Conservation (phyloP, 2,113 vertebrate species). For the Sturnus vulgaris region DNA sequence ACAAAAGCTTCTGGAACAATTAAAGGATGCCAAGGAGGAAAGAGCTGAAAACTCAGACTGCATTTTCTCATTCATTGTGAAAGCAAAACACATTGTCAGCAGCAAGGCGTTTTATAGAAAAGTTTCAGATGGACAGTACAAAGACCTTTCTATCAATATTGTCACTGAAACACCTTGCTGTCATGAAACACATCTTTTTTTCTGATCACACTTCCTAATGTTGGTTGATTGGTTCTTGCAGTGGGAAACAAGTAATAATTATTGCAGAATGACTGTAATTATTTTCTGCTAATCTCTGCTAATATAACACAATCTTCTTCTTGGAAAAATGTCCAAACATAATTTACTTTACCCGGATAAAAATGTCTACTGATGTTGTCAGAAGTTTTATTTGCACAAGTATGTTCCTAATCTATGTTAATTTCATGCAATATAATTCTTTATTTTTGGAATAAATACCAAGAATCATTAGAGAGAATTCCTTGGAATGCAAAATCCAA, state of each 20-base stretch:
- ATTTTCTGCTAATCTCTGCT: neutral
- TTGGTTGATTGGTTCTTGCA: conserved; percentile 7
- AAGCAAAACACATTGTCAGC: conserved; percentile 55
- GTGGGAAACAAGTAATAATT: conserved; percentile 16
- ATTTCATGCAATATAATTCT: conserved; percentile 66
- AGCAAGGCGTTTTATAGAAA: conserved; percentile 37
- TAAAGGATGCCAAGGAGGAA: conserved; percentile 59
- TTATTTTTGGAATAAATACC: conserved; percentile 57
- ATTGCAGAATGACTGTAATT: neutral
- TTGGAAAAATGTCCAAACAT: conserved; percentile 21
- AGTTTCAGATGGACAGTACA: conserved; percentile 39
- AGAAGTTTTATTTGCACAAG: conserved; percentile 54
- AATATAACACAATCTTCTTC: neutral
- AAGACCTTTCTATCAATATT: conserved; percentile 19
- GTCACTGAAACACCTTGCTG: conserved; percentile 37
- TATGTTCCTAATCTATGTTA: conserved; percentile 63
- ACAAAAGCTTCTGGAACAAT: conserved; percentile 77
- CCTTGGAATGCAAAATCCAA: conserved; percentile 56
- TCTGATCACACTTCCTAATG: neutral
- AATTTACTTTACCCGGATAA: conserved; percentile 37
- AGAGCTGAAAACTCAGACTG: conserved; percentile 52
- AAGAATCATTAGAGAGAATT: conserved; percentile 49
- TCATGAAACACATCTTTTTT: neutral
- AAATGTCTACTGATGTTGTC: conserved; percentile 37
- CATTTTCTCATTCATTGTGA: conserved; percentile 63